phyloP scores from a whole-genome alignment of 2,888 invertebrate species.

The Campoplex nolae region DNA sequence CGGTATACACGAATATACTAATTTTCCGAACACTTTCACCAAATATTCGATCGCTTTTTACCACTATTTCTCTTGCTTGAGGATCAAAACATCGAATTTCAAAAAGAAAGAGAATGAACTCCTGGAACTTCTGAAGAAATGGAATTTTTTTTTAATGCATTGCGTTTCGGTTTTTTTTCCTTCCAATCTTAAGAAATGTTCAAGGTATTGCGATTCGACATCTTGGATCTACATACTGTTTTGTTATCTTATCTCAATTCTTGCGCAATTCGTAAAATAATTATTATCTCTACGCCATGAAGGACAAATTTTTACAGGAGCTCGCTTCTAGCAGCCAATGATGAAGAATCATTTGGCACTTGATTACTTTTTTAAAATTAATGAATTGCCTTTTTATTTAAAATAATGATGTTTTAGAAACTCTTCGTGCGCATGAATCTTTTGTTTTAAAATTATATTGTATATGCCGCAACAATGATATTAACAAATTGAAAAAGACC shows the following conservation, averaged over 20 bases:
- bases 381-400: too few relatives aligned
- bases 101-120: background rate
- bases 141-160: background rate
- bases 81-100: constrained; percentile 12
- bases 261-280: background rate
- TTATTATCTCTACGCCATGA: background rate
- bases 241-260: constrained; percentile 31
- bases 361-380: background rate
- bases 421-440: too few relatives aligned
- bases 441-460: too few relatives aligned
- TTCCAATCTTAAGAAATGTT: too few relatives aligned
- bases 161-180: background rate
- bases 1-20: constrained; percentile 30
- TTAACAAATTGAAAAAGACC: too few relatives aligned
- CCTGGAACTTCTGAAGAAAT: background rate
- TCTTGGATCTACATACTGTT: background rate
- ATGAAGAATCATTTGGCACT: background rate
- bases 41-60: constrained; percentile 12
- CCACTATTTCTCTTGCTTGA: constrained; percentile 8
- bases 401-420: too few relatives aligned
- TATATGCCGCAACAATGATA: too few relatives aligned
- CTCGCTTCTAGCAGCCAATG: background rate
- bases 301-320: constrained; percentile 9
- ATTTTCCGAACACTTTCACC: constrained; percentile 14
- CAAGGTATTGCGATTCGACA: background rate